A percentile compares a stretch with the other conserved stretches of the same genome.
Evolutionary conservation across 2,797 vertebrate genomes (phyloP).

Genomic region (Anguilla anguilla): DNA sequence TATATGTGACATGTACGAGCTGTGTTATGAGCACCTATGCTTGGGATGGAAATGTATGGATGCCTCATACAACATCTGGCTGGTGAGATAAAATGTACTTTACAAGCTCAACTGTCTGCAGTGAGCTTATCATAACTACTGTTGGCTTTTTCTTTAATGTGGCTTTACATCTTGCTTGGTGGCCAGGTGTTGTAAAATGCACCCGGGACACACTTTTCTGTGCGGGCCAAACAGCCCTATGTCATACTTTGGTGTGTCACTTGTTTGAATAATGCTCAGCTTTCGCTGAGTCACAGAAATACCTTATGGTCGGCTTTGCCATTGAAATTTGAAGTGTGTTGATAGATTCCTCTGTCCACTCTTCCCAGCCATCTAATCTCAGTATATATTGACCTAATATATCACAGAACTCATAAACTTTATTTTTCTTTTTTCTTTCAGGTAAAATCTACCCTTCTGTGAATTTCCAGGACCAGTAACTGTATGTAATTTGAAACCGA

Average conservation of each 20-base stretch:
- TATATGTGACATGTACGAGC: conserved; percentile 38
- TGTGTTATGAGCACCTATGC: not conserved
- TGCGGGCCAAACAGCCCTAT: not conserved
- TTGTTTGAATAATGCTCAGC: not conserved
- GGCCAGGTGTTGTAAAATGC: not conserved
- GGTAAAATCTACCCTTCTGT: conserved; percentile 44
- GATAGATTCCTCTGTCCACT: not conserved
- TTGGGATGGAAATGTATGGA: not conserved
- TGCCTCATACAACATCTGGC: not conserved
- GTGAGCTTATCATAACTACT: not conserved
- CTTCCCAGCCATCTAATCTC: not conserved
- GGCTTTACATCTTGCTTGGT: not conserved
- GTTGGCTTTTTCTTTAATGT: not conserved
- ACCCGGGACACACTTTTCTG: not conserved
- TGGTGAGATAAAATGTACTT: not conserved
- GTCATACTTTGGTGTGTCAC: not conserved
- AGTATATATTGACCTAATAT: not conserved
- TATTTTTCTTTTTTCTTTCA: conserved; percentile 36
- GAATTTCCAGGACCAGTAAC: not conserved
- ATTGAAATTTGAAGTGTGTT: not conserved
- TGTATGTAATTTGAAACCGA: not conserved
- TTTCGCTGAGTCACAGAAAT: not conserved
- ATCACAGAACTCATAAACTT: not conserved
- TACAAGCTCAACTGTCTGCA: not conserved
- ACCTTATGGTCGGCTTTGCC: not conserved